phyloP scores from a whole-genome alignment of 2,888 invertebrate genomes.

The Eristalinus sepulchralis region DNA sequence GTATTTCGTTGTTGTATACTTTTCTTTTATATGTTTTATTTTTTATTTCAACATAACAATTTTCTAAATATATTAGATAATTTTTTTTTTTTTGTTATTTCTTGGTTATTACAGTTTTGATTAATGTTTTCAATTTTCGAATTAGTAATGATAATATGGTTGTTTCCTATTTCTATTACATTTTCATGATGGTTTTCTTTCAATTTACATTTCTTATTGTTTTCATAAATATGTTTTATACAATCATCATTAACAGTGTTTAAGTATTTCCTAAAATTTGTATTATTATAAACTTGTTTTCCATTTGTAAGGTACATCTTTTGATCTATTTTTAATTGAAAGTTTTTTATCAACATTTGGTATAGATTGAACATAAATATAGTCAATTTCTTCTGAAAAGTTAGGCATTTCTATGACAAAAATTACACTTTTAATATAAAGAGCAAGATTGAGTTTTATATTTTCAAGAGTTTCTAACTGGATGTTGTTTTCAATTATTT shows the following conservation, averaged over 20 bases:
- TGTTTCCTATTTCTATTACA: neutral
- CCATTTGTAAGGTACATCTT: too few species aligned
- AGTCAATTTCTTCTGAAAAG: too few species aligned
- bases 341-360: too few species aligned
- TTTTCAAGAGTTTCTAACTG: too few species aligned
- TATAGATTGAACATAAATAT: too few species aligned
- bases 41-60: too few species aligned
- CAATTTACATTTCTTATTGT: constrained; percentile 2
- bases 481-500: too few species aligned
- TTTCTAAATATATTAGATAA: constrained; percentile 10
- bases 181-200: too few species aligned
- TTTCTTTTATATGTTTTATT: too few species aligned
- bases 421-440: neutral
- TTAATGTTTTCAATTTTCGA: neutral
- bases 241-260: neutral
- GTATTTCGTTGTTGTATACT: too few species aligned
- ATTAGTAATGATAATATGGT: neutral
- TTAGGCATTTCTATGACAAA: neutral
- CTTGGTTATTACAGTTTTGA: constrained; percentile 2
- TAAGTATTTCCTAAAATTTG: neutral
- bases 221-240: constrained; percentile 8
- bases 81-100: constrained; percentile 5
- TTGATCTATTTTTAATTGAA: too few species aligned
- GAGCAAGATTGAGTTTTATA: neutral
- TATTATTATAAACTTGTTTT: constrained; percentile 1